Conservation (phyloP, 1,140 invertebrate species). For the Drosophila bipectinata region DNA sequence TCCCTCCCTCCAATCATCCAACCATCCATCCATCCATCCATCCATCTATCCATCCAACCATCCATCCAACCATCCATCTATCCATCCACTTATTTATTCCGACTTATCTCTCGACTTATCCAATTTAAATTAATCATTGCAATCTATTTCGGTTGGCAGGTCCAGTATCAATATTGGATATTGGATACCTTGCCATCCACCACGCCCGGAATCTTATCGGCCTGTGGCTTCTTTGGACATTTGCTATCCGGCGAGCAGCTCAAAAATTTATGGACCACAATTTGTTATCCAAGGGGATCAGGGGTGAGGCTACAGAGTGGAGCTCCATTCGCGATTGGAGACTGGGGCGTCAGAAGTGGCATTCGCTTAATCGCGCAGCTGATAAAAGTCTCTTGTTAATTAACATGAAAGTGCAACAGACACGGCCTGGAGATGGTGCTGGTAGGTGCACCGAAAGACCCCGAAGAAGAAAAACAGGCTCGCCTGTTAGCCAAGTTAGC, state of each 20-base stretch:
- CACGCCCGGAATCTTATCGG: constrained; percentile 22
- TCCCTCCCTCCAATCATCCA: neutral
- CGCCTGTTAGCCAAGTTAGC: constrained; percentile 3
- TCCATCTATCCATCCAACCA: neutral
- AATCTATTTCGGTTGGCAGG: constrained; percentile 8
- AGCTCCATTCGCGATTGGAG: neutral
- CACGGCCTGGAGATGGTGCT: neutral
- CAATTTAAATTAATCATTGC: constrained; percentile 25
- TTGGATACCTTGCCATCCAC: constrained; percentile 2
- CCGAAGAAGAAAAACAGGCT: constrained; percentile 30
- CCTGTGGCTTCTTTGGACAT: constrained; percentile 31
- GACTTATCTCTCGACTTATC: neutral
- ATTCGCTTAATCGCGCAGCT: constrained; percentile 62
- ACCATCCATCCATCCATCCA: neutral
- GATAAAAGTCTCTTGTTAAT: constrained; percentile 76
- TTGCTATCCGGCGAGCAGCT: neutral
- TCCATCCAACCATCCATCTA: neutral
- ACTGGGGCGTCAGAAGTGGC: constrained; percentile 42
- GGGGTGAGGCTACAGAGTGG: neutral
- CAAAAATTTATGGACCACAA: constrained; percentile 62
- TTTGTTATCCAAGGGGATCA: constrained; percentile 60
- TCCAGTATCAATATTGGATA: constrained; percentile 22
- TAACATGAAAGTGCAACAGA: constrained; percentile 72
- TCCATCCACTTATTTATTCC: constrained; percentile 9
- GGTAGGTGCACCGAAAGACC: too few relatives aligned